Conservation (phyloP, 2,113 vertebrate genomes). For the Pituophis catenifer region DNA sequence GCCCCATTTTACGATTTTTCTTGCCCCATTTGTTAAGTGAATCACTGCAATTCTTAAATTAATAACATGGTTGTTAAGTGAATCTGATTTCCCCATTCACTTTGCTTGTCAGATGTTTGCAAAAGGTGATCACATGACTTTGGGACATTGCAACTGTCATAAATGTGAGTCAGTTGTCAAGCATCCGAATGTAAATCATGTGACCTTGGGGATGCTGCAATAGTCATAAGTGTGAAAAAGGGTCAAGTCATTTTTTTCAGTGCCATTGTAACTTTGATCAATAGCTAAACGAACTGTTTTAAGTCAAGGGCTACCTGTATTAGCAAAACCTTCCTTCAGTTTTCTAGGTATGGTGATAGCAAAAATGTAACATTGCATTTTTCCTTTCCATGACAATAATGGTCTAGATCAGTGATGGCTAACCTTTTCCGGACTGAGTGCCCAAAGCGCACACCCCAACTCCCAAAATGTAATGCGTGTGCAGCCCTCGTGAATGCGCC, state of each 20-base stretch:
- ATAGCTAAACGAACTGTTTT: no score
- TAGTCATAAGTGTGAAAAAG: no score
- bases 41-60: background rate
- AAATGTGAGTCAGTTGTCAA: background rate
- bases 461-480: no score
- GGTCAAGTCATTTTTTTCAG: no score
- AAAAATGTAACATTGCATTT: background rate
- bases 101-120: background rate
- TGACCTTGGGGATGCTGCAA: no score
- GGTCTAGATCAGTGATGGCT: background rate
- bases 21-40: background rate
- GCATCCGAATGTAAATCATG: no score
- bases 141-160: background rate
- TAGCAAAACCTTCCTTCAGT: background rate
- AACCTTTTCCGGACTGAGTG: no score
- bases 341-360: background rate
- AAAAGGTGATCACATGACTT: background rate
- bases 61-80: background rate
- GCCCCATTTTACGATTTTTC: background rate
- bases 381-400: background rate
- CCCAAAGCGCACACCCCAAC: no score
- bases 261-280: no score
- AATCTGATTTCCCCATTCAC: background rate
- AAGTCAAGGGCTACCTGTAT: no score
- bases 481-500: no score